phyloP scores from a whole-genome alignment of 2,113 vertebrate species.

The Pycnonotus jocosus region DNA sequence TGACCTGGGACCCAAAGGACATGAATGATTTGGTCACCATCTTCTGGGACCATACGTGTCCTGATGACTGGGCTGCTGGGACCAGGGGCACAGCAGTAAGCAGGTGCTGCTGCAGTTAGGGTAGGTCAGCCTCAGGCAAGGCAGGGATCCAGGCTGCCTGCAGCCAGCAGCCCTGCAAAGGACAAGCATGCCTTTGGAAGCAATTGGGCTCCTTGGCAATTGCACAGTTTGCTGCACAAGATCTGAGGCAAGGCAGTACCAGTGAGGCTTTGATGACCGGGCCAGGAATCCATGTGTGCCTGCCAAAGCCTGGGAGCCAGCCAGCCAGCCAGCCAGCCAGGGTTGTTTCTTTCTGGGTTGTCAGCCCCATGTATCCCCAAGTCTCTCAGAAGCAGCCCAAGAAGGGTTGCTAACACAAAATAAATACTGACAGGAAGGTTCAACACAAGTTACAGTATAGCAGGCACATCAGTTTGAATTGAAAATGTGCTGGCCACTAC shows the following conservation, averaged over 20 bases:
- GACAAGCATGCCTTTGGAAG: neutral
- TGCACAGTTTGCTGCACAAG: neutral
- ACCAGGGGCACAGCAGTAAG: neutral
- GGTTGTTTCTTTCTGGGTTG: neutral
- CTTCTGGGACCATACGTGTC: neutral
- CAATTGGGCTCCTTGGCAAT: neutral
- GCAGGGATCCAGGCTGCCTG: neutral
- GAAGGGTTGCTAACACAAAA: neutral
- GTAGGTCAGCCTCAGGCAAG: accelerated
- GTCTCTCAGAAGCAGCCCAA: neutral
- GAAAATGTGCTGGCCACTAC: neutral
- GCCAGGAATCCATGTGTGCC: accelerated
- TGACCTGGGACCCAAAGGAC: neutral
- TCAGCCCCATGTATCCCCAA: no score
- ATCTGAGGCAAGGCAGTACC: neutral
- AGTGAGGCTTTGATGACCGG: neutral
- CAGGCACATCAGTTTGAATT: neutral
- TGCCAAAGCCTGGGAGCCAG: neutral
- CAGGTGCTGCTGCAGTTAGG: neutral
- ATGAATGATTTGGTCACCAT: neutral
- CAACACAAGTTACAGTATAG: neutral
- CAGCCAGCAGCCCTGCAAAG: neutral
- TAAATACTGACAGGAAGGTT: neutral
- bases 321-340: neutral
- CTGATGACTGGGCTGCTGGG: neutral